Evolutionary conservation across 2,797 vertebrate genomes (phyloP).

Genomic region (Myotis planiceps): DNA sequence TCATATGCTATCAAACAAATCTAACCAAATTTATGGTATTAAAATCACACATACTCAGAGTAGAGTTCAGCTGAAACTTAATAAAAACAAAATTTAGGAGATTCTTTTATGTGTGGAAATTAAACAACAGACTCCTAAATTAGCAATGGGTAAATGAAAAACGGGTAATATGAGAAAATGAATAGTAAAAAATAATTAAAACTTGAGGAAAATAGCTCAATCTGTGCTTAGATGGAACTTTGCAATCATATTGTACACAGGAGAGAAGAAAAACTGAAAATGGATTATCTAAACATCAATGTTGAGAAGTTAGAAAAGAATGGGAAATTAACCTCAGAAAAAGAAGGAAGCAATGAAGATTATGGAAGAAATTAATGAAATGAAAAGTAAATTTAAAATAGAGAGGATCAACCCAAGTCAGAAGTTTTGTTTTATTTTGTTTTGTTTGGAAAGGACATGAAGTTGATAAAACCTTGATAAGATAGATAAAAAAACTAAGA

Average conservation of each 20-base stretch:
- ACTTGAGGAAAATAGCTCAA: neutral
- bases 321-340: neutral
- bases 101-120: neutral
- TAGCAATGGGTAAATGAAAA: neutral
- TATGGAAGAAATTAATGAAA: slow-evolving; percentile 10
- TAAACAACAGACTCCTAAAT: neutral
- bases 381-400: neutral
- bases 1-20: neutral
- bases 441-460: neutral
- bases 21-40: neutral
- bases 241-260: neutral
- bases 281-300: neutral
- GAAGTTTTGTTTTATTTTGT: neutral
- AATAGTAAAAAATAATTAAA: neutral
- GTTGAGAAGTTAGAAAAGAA: neutral
- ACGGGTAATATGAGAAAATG: neutral
- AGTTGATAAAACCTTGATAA: neutral
- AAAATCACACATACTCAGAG: neutral
- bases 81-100: neutral
- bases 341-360: neutral
- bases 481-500: neutral
- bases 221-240: neutral
- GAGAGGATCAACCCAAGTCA: neutral
- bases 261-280: slow-evolving; percentile 9
- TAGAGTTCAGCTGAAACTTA: neutral